Evolutionary conservation across 2,888 invertebrate genomes (phyloP).

Genomic region (Limnephilus marmoratus): DNA sequence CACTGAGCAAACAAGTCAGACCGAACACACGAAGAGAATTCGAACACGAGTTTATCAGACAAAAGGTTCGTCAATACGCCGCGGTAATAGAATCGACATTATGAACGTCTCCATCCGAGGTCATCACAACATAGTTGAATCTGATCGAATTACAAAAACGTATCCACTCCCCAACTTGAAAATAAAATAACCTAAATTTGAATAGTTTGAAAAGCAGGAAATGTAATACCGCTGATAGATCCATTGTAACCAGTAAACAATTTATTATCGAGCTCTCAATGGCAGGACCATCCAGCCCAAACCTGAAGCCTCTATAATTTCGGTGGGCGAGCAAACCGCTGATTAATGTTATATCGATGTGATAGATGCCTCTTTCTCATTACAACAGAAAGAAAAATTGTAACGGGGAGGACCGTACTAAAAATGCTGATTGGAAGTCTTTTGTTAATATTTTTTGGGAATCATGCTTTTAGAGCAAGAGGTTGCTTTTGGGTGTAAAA

Average conservation of each 20-base stretch:
- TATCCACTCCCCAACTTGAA: not conserved
- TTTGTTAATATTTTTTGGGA: not conserved
- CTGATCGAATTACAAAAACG: not conserved
- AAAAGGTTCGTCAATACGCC: constrained; percentile 2
- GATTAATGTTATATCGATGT: too few species aligned
- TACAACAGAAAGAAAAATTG: not conserved
- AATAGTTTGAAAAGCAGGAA: not conserved
- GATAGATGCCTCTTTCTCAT: not conserved
- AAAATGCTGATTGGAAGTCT: not conserved
- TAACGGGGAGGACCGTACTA: not conserved
- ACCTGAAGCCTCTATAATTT: not conserved
- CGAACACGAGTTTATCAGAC: not conserved
- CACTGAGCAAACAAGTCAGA: not conserved
- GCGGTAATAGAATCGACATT: not conserved
- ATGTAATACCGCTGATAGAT: not conserved
- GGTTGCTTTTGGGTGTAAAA: not conserved
- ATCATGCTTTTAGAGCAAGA: not conserved
- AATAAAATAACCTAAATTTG: not conserved
- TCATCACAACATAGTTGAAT: not conserved
- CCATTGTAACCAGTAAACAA: not conserved
- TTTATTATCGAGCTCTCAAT: not conserved
- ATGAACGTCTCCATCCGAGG: not conserved
- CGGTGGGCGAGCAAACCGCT: not conserved
- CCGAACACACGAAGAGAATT: not conserved
- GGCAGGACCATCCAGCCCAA: not conserved